These are phyloP conservation scores for Dendropsophus ebraccatus DNA, from an alignment of 2,113 vertebrate genomes.

Conservation along the genomic window DNA sequence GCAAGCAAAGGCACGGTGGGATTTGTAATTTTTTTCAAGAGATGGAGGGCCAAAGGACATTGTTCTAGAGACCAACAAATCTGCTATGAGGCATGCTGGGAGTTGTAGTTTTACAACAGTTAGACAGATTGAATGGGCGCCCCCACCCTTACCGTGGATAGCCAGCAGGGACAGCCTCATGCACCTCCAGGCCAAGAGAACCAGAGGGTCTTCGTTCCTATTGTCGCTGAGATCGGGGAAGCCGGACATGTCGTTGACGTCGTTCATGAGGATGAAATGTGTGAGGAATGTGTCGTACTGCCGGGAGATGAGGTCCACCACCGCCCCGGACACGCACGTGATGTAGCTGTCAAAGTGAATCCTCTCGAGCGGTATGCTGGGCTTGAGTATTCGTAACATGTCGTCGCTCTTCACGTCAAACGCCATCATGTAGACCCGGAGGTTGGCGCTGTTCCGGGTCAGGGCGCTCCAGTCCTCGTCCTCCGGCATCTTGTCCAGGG, in stretches of 20 bases:
- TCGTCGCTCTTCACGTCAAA: conserved; percentile 92
- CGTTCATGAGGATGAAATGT: conserved; percentile 94
- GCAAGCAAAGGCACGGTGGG: no score
- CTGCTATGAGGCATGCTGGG: no score
- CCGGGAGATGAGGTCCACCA: conserved; percentile 94
- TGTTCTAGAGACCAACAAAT: no score
- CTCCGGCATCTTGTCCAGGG: conserved; percentile 86
- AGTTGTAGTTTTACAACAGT: no score
- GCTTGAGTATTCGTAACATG: conserved; percentile 94
- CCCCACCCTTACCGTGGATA: conserved; percentile 77
- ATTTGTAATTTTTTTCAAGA: no score
- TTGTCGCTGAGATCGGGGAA: conserved; percentile 96
- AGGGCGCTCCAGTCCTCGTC: conserved; percentile 95
- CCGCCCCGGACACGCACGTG: conserved; percentile 87
- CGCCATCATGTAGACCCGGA: conserved; percentile 96
- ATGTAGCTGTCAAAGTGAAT: conserved; percentile 97
- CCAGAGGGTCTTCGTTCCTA: conserved; percentile 94
- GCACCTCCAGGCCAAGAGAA: conserved; percentile 95
- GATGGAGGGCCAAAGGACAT: no score
- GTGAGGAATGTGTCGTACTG: conserved; percentile 97
- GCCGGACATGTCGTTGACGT: conserved; percentile 85
- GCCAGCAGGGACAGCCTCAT: conserved; percentile 90
- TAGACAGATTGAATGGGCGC: no score
- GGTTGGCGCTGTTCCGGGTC: conserved; percentile 87
- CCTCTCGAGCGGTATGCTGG: conserved; percentile 94